Percentiles rank a stretch among this genome's conserved stretches.
These are phyloP conservation scores for Chaetorhynchus papuensis DNA, from an alignment of 2,113 vertebrate species.

Conservation along the genomic window DNA sequence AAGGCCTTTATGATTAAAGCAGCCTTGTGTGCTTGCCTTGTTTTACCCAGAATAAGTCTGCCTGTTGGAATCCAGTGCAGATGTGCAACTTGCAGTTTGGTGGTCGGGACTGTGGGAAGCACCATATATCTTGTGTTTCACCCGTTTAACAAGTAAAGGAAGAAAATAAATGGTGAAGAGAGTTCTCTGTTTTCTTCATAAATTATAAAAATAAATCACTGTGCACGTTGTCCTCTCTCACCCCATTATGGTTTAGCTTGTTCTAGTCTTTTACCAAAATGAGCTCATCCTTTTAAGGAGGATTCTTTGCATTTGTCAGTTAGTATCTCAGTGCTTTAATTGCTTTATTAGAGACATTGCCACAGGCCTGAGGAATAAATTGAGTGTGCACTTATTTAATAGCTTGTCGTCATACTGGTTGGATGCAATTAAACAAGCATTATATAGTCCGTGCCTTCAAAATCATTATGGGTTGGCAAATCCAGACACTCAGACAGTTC, in stretches of 20 bases:
- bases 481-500: background rate
- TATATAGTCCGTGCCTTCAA: background rate
- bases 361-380: background rate
- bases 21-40: background rate
- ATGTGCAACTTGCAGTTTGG: background rate
- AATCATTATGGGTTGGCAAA: background rate
- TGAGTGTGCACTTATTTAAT: background rate
- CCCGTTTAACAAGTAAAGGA: background rate
- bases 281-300: background rate
- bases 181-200: background rate
- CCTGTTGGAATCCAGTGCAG: background rate
- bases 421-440: background rate
- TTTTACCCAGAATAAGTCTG: background rate
- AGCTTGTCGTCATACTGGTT: background rate
- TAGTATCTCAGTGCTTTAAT: background rate
- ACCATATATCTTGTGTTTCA: background rate
- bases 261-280: background rate
- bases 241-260: background rate
- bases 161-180: background rate
- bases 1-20: background rate
- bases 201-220: background rate
- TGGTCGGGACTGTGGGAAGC: background rate
- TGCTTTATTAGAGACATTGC: background rate
- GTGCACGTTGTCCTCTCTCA: background rate
- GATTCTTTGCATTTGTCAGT: background rate